Conservation (phyloP, 2,797 vertebrate species). For the Pangasius sanitwongsei region DNA sequence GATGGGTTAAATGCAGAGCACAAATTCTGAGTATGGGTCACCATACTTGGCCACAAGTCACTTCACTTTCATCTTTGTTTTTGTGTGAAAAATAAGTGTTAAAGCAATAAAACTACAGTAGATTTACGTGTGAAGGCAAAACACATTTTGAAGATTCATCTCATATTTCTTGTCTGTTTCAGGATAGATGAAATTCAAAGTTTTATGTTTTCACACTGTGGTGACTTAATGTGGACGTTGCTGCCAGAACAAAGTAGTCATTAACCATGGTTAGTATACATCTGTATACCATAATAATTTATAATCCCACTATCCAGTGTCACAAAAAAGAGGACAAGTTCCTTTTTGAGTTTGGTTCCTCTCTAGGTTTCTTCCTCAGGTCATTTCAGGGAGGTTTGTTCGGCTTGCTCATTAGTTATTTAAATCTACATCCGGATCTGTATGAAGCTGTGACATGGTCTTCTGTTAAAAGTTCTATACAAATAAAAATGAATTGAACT, state of each 20-base stretch:
- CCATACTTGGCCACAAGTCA: too few species aligned
- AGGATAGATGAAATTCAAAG: background rate
- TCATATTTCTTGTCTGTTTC: background rate
- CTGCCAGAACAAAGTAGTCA: background rate
- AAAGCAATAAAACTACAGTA: background rate
- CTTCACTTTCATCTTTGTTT: background rate
- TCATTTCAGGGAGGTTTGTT: background rate
- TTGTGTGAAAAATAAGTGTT: background rate
- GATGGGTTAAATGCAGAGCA: too few species aligned
- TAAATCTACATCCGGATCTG: background rate
- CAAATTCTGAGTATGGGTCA: too few species aligned
- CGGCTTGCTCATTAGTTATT: background rate
- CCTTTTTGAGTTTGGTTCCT: background rate
- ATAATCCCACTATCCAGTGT: background rate
- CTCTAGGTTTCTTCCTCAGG: background rate
- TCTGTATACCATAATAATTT: background rate
- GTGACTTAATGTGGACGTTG: background rate
- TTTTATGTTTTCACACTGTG: background rate
- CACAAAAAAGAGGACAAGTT: background rate
- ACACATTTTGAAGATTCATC: background rate
- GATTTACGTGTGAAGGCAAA: background rate
- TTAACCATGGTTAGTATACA: background rate
- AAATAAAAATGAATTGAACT: background rate
- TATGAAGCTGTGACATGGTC: background rate
- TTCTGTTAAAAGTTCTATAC: background rate